Evolutionary conservation across 2,888 invertebrate genomes (phyloP).

Genomic region (Opisthograptis luteolata): DNA sequence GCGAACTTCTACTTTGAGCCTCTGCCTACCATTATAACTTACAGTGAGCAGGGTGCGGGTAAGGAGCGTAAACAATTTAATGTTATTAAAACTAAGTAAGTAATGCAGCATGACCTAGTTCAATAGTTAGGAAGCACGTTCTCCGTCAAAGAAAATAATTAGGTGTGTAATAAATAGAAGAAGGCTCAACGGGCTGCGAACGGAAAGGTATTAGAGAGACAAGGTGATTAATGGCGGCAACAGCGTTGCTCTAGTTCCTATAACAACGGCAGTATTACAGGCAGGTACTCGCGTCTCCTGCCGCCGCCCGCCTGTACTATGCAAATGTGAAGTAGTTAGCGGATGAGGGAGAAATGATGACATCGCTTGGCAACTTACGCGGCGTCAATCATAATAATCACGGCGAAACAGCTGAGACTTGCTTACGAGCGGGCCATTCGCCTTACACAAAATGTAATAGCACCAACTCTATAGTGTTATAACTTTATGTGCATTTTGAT

Average conservation of each 20-base stretch:
- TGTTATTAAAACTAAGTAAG: conserved; percentile 77
- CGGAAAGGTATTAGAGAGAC: conserved; percentile 80
- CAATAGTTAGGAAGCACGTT: conserved; percentile 62
- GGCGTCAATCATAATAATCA: conserved; percentile 71
- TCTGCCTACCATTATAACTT: conserved; percentile 57
- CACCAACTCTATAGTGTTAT: conserved; percentile 15
- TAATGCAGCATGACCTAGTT: conserved; percentile 64
- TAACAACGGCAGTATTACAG: conserved; percentile 49
- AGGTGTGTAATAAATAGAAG: conserved; percentile 77
- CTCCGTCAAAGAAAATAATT: conserved; percentile 78
- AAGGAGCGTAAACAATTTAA: conserved; percentile 74
- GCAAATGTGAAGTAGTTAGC: conserved; percentile 74
- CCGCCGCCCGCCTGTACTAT: conserved; percentile 57
- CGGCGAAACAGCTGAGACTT: conserved; percentile 54
- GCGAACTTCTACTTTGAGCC: conserved; percentile 59
- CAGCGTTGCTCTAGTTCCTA: conserved; percentile 61
- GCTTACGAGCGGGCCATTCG: conserved; percentile 12
- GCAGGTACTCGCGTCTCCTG: conserved; percentile 50
- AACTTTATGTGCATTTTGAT: conserved; percentile 21
- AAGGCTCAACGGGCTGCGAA: conserved; percentile 71
- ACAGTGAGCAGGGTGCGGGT: conserved; percentile 66
- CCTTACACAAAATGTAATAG: conserved; percentile 10
- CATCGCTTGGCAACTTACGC: conserved; percentile 68
- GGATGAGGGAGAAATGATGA: conserved; percentile 64
- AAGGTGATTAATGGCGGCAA: conserved; percentile 78